A percentile compares a stretch with the other conserved stretches of the same genome.
Conservation (phyloP, 2,888 invertebrate species). For the Apodemia zela region DNA sequence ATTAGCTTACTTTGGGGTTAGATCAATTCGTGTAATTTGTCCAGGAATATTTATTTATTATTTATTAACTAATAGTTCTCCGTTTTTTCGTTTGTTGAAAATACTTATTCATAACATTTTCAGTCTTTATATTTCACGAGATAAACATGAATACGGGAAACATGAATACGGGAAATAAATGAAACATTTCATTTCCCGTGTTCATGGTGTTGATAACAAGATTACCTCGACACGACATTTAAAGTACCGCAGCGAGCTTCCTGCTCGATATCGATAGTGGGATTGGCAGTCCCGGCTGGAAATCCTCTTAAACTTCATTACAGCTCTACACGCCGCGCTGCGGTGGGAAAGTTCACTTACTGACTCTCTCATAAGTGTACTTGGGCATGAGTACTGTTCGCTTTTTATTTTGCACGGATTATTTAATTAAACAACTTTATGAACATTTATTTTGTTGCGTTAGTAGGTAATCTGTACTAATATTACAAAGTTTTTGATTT, state of each 20-base stretch:
- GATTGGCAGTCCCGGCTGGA: constrained; percentile 24
- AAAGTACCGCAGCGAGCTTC: constrained; percentile 21
- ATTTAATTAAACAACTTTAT: not conserved
- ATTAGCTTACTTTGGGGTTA: too few relatives aligned
- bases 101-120: too few relatives aligned
- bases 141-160: not conserved
- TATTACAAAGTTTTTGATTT: too few relatives aligned
- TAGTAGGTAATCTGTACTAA: not conserved
- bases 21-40: too few relatives aligned
- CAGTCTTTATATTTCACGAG: too few relatives aligned
- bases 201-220: not conserved
- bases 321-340: constrained; percentile 8
- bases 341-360: constrained; percentile 13
- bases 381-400: not conserved
- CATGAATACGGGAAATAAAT: not conserved
- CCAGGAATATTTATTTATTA: too few relatives aligned
- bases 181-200: constrained; percentile 4
- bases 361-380: constrained; percentile 7
- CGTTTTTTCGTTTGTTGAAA: too few relatives aligned
- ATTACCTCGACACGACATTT: not conserved
- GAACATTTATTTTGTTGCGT: not conserved
- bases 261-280: constrained; percentile 20
- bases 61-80: too few relatives aligned
- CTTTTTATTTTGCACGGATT: not conserved
- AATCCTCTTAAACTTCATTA: constrained; percentile 28